These are phyloP conservation scores for Latrodectus hesperus DNA, from an alignment of 2,888 invertebrate genomes.

Conservation along the genomic window DNA sequence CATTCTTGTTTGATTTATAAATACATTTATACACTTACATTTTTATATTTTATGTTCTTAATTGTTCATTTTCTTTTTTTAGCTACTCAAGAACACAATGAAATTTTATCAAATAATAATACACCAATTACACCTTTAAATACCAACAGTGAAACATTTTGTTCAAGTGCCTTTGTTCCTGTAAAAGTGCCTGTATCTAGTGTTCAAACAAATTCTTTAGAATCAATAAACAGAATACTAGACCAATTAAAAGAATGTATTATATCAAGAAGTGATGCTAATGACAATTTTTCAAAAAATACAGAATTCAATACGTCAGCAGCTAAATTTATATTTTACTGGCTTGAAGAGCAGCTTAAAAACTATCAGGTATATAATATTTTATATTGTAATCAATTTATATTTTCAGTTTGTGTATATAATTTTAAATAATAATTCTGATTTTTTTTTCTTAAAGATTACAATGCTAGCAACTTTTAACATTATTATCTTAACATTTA, in stretches of 20 bases:
- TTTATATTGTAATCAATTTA: neutral
- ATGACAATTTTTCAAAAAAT: constrained; percentile 41
- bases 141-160: constrained; percentile 16
- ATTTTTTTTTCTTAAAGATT: too few relatives aligned
- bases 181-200: constrained; percentile 16
- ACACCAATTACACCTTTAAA: neutral
- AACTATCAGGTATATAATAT: constrained; percentile 16
- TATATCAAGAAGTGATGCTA: constrained; percentile 27
- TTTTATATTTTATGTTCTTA: neutral
- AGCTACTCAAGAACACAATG: constrained; percentile 48
- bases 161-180: neutral
- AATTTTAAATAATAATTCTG: too few relatives aligned
- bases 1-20: neutral
- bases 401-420: too few relatives aligned
- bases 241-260: constrained; percentile 43
- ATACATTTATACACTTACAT: neutral
- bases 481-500: too few relatives aligned
- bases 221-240: constrained; percentile 28
- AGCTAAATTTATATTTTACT: constrained; percentile 35
- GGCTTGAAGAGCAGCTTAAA: constrained; percentile 45
- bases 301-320: constrained; percentile 36
- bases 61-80: constrained; percentile 8
- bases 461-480: too few relatives aligned
- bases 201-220: neutral
- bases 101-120: constrained; percentile 19